Base-by-base conservation (phyloP, 2,888 invertebrate genomes). In the Nephrotoma guestfalica region DNA sequence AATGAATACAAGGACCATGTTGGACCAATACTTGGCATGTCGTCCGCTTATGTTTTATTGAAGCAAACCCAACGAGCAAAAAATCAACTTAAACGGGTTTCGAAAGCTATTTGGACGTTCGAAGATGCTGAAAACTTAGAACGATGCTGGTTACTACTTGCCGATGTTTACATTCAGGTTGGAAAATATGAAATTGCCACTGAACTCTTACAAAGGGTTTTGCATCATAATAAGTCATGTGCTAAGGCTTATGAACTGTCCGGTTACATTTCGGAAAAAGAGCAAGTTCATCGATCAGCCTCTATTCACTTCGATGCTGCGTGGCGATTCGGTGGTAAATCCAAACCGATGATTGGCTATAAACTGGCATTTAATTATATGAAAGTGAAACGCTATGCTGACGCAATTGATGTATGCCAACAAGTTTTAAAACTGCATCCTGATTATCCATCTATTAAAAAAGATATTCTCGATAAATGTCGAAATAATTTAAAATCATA, bases 51-150 rank as follows among this genome's bases (percentile, higher is more conserved):
- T 90, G 92, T 97, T 89, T 94, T 97, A 41, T 92, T 97, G 86
- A 99, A 99, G 90, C 98, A 98, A 91, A 94, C 94, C 0, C 98
- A 97, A 18, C 93, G 98, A 86, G 98, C 99, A 0, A 95, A 98
- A 89, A 98, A 97, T 90, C 97, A 98, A 89, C 91, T 99, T 86
- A 99, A 99, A 91, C 93, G 97, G 42, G 94, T 99, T 18, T 94
- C 96, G 0, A 96, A 97, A 88, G 94, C 95, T 86, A 92, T 93
- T 0, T 99, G 99, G 99, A 97, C 95, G 13, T 97, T 98, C 88
- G 98, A 98, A 90, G 98, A 98, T 89, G 98, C 98, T 0, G 98
- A 99, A 89, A 98, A 98, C 89, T 92, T 99, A 87, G 99, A 99
- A 92, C 94, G 97, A 87, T 97, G 98, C 90, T 99, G 99, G 99